Conservation (phyloP, 2,888 invertebrate species). For the Anthophora plumipes region DNA sequence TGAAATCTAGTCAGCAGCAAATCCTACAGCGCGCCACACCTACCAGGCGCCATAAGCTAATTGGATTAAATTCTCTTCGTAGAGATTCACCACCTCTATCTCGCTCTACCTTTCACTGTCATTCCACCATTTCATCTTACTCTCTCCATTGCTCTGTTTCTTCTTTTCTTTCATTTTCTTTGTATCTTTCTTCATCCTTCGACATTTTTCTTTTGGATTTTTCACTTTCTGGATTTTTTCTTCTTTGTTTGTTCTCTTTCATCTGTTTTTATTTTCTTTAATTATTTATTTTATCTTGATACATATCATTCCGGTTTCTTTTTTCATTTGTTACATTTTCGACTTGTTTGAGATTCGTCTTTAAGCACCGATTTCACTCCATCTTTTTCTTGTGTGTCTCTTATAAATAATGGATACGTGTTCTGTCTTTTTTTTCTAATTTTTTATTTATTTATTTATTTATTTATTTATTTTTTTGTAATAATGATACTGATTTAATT, state of each 20-base stretch:
- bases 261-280: background rate
- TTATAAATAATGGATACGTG: background rate
- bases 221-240: background rate
- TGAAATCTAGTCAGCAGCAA: slow-evolving; percentile 77
- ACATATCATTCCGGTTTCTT: background rate
- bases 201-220: background rate
- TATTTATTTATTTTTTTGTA: too few species aligned
- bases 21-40: slow-evolving; percentile 72
- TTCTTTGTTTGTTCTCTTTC: background rate
- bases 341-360: background rate
- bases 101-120: slow-evolving; percentile 53
- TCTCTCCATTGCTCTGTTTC: slow-evolving; percentile 22
- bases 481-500: background rate
- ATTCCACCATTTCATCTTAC: slow-evolving; percentile 38
- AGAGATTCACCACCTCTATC: slow-evolving; percentile 63
- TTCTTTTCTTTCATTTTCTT: background rate
- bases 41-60: slow-evolving; percentile 75
- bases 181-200: background rate
- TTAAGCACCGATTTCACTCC: background rate
- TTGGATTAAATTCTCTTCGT: slow-evolving; percentile 76
- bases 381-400: slow-evolving; percentile 14
- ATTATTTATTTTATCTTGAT: background rate
- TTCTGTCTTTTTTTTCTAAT: background rate
- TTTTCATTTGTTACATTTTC: background rate
- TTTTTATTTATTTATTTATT: too few species aligned